Percentiles rank a stretch among this genome's conserved stretches.
Conservation (phyloP, 2,888 invertebrate species). For the Xylota sylvarum region DNA sequence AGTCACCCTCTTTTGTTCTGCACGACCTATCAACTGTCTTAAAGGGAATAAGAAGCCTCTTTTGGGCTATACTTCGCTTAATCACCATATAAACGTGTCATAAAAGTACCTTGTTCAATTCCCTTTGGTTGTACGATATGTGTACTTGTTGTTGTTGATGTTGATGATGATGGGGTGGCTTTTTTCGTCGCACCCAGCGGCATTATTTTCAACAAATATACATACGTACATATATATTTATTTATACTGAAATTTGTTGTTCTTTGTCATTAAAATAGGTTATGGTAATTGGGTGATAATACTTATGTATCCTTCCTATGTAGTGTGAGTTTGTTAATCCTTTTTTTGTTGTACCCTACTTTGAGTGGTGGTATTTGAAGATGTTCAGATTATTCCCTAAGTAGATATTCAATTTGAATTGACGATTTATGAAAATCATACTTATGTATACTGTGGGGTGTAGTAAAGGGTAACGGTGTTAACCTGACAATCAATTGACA, state of each 20-base stretch:
- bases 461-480: neutral
- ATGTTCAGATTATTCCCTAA: neutral
- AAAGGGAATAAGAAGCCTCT: conserved; percentile 28
- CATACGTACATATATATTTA: neutral
- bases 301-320: neutral
- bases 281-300: conserved; percentile 17
- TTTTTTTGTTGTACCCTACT: neutral
- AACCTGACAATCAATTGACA: neutral
- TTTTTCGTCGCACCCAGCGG: conserved; percentile 10
- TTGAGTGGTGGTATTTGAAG: neutral
- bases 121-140: conserved; percentile 15
- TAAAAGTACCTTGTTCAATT: conserved; percentile 25
- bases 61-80: conserved; percentile 21
- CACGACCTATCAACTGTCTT: conserved; percentile 10
- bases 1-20: conserved; percentile 11
- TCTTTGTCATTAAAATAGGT: conserved; percentile 2
- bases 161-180: conserved; percentile 2
- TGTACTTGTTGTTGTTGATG: neutral
- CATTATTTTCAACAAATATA: conserved; percentile 2
- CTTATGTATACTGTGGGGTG: no score
- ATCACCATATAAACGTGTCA: conserved; percentile 27
- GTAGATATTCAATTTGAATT: neutral
- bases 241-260: neutral
- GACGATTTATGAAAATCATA: no score
- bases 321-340: neutral